These are phyloP conservation scores for Tupiocoris notatus DNA, from an alignment of 2,888 invertebrate species.

Conservation along the genomic window DNA sequence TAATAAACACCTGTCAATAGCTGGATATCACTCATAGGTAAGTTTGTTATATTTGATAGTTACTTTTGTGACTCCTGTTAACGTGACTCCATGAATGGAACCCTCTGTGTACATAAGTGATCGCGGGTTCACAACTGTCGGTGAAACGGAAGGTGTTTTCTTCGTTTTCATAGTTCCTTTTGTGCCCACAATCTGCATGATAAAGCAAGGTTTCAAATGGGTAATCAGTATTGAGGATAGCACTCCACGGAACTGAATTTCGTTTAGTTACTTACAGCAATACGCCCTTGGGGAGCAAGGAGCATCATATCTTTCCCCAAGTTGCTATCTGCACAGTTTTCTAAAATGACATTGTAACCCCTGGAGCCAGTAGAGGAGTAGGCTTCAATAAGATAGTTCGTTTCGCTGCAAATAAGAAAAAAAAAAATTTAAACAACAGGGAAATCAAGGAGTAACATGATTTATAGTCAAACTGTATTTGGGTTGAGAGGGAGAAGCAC, in stretches of 20 bases:
- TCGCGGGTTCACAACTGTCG: constrained; percentile 54
- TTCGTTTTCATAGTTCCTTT: constrained; percentile 51
- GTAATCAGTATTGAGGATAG: not conserved
- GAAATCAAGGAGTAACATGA: not conserved
- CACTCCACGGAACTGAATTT: not conserved
- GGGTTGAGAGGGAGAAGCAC: not conserved
- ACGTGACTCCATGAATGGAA: constrained; percentile 53
- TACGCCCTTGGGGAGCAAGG: constrained; percentile 54
- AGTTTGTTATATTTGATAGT: too few species aligned
- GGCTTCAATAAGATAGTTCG: constrained; percentile 55
- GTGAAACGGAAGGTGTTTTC: constrained; percentile 7
- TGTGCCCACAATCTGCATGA: constrained; percentile 56
- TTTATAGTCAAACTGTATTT: too few species aligned
- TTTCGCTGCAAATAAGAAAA: constrained; percentile 50
- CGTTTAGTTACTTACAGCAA: constrained; percentile 54
- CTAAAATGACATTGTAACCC: constrained; percentile 59
- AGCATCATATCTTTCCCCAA: constrained; percentile 57
- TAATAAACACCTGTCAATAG: too few species aligned
- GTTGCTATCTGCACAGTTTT: constrained; percentile 61
- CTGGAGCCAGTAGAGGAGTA: constrained; percentile 53
- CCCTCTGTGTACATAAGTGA: constrained; percentile 54
- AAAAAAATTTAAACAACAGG: not conserved
- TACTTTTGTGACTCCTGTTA: constrained; percentile 49
- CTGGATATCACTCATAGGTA: too few species aligned
- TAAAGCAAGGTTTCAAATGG: too few species aligned